Evolutionary conservation across 1,140 invertebrate species (phyloP), one percentile per base, ranked within the genome.

Genomic region (Drosophila sechellia): DNA sequence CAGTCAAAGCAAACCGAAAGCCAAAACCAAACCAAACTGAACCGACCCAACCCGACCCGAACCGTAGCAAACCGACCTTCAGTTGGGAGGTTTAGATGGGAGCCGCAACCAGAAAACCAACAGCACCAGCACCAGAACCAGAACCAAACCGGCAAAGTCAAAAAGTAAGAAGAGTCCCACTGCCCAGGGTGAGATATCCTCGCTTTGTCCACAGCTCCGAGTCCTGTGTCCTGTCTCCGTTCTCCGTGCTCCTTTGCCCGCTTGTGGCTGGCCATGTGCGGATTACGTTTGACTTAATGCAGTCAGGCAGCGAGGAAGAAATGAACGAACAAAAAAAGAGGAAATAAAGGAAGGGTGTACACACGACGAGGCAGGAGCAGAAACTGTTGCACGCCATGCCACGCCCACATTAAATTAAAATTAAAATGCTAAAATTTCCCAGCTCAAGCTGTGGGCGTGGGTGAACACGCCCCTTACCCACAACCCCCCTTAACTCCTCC

Each of bases 251-350:
- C 60, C 31, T 74, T 77, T 55, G 76, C 58, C 75, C 6, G 50
- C 50, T 57, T 87, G 84, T 84, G 84, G 83, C 84, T 49, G 59
- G 75, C 83, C 83, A 84, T 87, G 83, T 87, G 83, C 84, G 84
- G 84, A 89, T 89, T 89, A 89, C 84, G 84, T 89, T 89, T 89
- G 84, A 89, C 84, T 89, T 89, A 89, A 84, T 89, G 76, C 84
- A 89, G 58, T 63, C 71, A 43, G 54, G 59, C 59, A 46, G 49
- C 5, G 42, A 49, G 31, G 54, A 63, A 45, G 20, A 13, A 37
- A 13, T 31, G 40, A n/a, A 39, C 4, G 12, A 22, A 27, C 11
- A 3, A 31, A 42, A 20, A n/a, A 13, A 34, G 50, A 10, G n/a
- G 27, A 46, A 31, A 11, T 50, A 35, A 52, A 42, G 60, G 34